These are phyloP conservation scores for Pyralis farinalis DNA, from an alignment of 2,888 invertebrate genomes.

Conservation along the genomic window DNA sequence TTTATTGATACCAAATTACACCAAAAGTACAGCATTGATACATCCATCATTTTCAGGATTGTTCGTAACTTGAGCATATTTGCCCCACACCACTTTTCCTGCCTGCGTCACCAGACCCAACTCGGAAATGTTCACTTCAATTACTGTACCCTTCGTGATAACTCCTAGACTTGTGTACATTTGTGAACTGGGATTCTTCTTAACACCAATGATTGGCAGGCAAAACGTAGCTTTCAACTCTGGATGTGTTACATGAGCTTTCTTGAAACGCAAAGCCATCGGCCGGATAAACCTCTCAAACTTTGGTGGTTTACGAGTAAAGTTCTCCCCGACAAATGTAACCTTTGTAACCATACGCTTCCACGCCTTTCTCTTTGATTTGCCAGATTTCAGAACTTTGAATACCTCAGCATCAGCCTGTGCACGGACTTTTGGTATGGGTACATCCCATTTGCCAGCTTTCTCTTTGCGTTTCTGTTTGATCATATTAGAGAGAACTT, in stretches of 20 bases:
- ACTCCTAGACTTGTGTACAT: constrained; percentile 99
- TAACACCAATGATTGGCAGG: constrained; percentile 98
- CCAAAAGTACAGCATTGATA: constrained; percentile 98
- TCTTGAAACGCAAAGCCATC: constrained; percentile 97
- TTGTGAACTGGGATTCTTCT: constrained; percentile 98
- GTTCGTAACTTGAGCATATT: constrained; percentile 99
- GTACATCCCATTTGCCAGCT: constrained; percentile 99
- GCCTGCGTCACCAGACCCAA: constrained; percentile 98
- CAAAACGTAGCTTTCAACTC: constrained; percentile 99
- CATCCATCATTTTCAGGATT: constrained; percentile 99
- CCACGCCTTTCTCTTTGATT: constrained; percentile 97
- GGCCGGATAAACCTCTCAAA: constrained; percentile 99
- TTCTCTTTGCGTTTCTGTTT: constrained; percentile 99
- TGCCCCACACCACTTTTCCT: constrained; percentile 99
- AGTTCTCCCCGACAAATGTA: constrained; percentile 98
- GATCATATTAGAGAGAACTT: constrained; percentile 98
- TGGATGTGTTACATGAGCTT: constrained; percentile 99
- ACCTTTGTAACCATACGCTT: constrained; percentile 99
- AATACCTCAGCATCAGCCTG: constrained; percentile 99
- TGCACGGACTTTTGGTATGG: constrained; percentile 98
- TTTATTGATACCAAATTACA: constrained; percentile 77
- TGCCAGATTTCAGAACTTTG: constrained; percentile 94
- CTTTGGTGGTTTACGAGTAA: constrained; percentile 99
- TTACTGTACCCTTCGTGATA: constrained; percentile 98
- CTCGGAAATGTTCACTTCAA: constrained; percentile 99